A percentile compares a stretch with the other conserved stretches of the same genome.
These are phyloP conservation scores for Dinothrombium tinctorium DNA, from an alignment of 1,140 invertebrate species.

Conservation along the genomic window DNA sequence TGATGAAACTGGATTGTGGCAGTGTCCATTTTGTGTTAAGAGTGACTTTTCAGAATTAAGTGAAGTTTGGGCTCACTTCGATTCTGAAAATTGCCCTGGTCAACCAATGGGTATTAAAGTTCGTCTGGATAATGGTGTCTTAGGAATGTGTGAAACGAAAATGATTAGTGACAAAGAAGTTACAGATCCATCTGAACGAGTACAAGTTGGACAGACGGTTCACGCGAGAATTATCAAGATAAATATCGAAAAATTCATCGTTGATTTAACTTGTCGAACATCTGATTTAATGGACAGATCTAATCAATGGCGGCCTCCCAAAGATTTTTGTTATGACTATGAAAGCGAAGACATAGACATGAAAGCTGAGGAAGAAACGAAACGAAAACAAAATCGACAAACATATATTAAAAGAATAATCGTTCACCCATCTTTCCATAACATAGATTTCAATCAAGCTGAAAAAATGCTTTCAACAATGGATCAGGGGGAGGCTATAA, in stretches of 20 bases:
- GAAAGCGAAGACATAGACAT: conserved; percentile 57
- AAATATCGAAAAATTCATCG: conserved; percentile 74
- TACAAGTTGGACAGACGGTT: conserved; percentile 56
- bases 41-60: conserved; percentile 83
- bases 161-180: conserved; percentile 86
- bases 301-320: conserved; percentile 43
- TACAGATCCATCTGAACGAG: conserved; percentile 71
- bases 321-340: conserved; percentile 76
- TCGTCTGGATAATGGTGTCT: conserved; percentile 74
- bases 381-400: conserved; percentile 47
- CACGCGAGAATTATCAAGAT: conserved; percentile 87
- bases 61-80: conserved; percentile 96
- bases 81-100: conserved; percentile 78
- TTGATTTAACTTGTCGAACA: conserved; percentile 76
- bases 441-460: conserved; percentile 76
- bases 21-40: conserved; percentile 88
- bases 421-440: conserved; percentile 89
- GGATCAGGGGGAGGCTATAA: conserved; percentile 87
- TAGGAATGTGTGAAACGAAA: conserved; percentile 81
- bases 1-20: conserved; percentile 79
- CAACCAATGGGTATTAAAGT: conserved; percentile 74
- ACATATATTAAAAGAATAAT: conserved; percentile 86
- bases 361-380: conserved; percentile 49
- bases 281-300: conserved; percentile 79
- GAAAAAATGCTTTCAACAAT: conserved; percentile 69